These are phyloP conservation scores for Atherinomorus stipes DNA, from an alignment of 2,113 vertebrate species.

Conservation along the genomic window DNA sequence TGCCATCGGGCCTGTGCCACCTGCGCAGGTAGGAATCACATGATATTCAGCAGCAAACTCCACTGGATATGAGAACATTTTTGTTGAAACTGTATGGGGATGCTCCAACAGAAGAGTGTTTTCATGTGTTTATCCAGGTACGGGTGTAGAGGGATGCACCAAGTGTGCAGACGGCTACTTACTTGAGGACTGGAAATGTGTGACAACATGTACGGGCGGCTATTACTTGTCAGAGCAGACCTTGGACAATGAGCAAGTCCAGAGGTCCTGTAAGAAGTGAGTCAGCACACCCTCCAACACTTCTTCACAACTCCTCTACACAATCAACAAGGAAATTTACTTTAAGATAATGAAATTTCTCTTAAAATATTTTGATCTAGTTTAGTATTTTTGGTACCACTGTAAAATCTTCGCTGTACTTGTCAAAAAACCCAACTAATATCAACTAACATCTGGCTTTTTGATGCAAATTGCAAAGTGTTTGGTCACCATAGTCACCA, in stretches of 20 bases:
- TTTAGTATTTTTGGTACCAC: too few species aligned
- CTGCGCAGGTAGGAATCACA: conserved; percentile 87
- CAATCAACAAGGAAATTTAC: neutral
- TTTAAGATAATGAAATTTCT: neutral
- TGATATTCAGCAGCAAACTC: neutral
- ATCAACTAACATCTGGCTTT: neutral
- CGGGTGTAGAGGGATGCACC: conserved; percentile 91
- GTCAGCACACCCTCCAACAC: conserved; percentile 50
- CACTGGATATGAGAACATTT: neutral
- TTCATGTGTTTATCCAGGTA: conserved; percentile 79
- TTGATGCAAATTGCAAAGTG: neutral
- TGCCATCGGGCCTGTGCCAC: conserved; percentile 93
- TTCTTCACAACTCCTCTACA: neutral
- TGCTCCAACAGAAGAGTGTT: neutral
- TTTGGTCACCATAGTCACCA: neutral
- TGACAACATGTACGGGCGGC: conserved; percentile 87
- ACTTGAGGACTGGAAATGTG: conserved; percentile 94
- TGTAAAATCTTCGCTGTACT: neutral
- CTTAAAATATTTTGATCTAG: neutral
- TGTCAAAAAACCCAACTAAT: neutral
- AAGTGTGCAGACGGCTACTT: conserved; percentile 91
- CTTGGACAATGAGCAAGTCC: conserved; percentile 85
- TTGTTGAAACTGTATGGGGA: neutral
- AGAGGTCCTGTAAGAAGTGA: conserved; percentile 92
- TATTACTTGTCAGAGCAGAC: conserved; percentile 89